phyloP scores from a whole-genome alignment of 2,888 invertebrate species.

The Bellardia bayeri region DNA sequence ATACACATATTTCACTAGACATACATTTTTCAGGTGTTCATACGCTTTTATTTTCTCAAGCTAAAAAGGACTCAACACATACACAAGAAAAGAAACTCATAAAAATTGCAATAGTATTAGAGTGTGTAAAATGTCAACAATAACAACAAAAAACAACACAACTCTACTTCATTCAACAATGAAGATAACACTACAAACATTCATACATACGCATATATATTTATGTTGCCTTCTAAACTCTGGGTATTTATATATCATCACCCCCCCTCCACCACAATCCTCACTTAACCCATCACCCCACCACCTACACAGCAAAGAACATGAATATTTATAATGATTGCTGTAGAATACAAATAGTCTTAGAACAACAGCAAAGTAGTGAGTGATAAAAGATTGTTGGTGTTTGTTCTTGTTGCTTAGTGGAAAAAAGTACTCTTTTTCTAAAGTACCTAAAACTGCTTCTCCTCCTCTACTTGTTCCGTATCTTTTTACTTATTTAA shows the following conservation, averaged over 20 bases:
- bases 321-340: conserved; percentile 59
- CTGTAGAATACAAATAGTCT: not conserved
- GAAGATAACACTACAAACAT: not conserved
- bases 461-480: not conserved
- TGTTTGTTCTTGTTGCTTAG: too few species aligned
- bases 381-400: conserved; percentile 10
- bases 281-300: not conserved
- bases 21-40: conserved; percentile 62
- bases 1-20: not conserved
- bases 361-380: conserved; percentile 16
- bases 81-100: not conserved
- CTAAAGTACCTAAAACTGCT: conserved; percentile 19
- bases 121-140: conserved; percentile 26
- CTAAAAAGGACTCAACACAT: conserved; percentile 43
- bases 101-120: conserved; percentile 3
- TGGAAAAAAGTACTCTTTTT: not conserved
- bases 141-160: conserved; percentile 1
- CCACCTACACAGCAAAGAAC: not conserved
- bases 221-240: not conserved
- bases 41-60: conserved; percentile 63
- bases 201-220: not conserved
- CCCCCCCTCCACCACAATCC: not conserved
- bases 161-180: not conserved
- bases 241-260: not conserved
- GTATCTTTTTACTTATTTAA: conserved; percentile 28